Percentiles rank a stretch among this genome's conserved stretches.
phyloP scores from a whole-genome alignment of 2,888 invertebrate species.

The Sesia apiformis region DNA sequence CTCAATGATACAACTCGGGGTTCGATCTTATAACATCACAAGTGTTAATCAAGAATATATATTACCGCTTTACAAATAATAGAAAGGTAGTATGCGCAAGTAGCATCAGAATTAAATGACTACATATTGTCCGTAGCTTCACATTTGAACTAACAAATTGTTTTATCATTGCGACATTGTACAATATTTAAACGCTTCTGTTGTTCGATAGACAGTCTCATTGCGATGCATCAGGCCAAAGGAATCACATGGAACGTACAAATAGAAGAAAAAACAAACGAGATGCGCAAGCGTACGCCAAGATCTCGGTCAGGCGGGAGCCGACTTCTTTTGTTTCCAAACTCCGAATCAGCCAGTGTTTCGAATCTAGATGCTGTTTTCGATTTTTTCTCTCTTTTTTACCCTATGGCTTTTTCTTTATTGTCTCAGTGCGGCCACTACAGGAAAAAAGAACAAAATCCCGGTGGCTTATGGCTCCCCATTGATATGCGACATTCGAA shows the following conservation, averaged over 20 bases:
- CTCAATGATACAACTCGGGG: too few species aligned
- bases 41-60: too few species aligned
- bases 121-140: not conserved
- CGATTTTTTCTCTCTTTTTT: conserved; percentile 49
- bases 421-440: conserved; percentile 62
- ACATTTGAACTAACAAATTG: too few species aligned
- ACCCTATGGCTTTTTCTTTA: conserved; percentile 65
- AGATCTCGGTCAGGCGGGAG: conserved; percentile 73
- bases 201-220: conserved; percentile 62
- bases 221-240: conserved; percentile 68
- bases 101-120: conserved; percentile 1
- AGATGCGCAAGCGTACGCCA: conserved; percentile 64
- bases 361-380: conserved; percentile 73
- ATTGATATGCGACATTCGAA: conserved; percentile 74
- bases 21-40: too few species aligned
- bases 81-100: not conserved
- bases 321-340: conserved; percentile 70
- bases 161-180: too few species aligned
- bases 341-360: conserved; percentile 69
- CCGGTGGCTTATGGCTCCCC: conserved; percentile 74
- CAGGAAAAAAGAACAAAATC: conserved; percentile 50
- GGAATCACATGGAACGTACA: conserved; percentile 63
- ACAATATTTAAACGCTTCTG: conserved; percentile 13
- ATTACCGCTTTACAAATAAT: too few species aligned
- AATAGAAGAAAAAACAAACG: conserved; percentile 42